Evolutionary conservation across 2,797 vertebrate genomes (phyloP).

Genomic region (Catamblyrhynchus diadema): DNA sequence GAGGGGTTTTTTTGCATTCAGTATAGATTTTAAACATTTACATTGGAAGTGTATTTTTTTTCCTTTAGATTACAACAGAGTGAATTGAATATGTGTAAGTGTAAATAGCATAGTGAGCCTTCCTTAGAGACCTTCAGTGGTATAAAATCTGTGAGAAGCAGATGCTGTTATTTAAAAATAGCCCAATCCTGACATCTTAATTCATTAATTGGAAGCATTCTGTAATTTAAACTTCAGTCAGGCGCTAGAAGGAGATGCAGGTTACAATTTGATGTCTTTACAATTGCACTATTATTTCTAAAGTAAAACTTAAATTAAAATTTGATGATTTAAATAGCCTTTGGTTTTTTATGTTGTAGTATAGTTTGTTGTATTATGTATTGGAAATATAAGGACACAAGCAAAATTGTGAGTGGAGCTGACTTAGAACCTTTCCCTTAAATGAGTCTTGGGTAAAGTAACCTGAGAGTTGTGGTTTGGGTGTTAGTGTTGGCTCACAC

Average conservation of each 20-base stretch:
- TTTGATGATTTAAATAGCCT: not conserved
- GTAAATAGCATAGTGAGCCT: not conserved
- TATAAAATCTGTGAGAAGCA: not conserved
- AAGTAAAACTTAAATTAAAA: not conserved
- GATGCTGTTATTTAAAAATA: conserved; percentile 29
- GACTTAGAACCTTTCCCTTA: not conserved
- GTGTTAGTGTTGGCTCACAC: not conserved
- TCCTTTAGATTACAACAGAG: conserved; percentile 40
- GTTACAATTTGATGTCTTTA: not conserved
- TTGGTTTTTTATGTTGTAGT: not conserved
- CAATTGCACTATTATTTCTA: not conserved
- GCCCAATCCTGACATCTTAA: conserved; percentile 28
- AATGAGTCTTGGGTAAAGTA: not conserved
- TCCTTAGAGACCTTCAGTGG: not conserved
- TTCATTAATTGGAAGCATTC: not conserved
- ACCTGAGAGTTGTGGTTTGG: not conserved
- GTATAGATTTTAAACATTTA: conserved; percentile 47
- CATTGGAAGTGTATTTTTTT: conserved; percentile 41
- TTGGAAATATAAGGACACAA: not conserved
- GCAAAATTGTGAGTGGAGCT: not conserved
- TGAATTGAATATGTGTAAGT: conserved; percentile 32
- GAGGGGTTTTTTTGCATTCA: not conserved
- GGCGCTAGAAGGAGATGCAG: not conserved
- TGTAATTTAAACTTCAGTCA: not conserved
- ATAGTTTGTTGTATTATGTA: not conserved